These are phyloP conservation scores for Pseudolaguvia tuberculata DNA, from an alignment of 2,113 vertebrate genomes.

Conservation along the genomic window DNA sequence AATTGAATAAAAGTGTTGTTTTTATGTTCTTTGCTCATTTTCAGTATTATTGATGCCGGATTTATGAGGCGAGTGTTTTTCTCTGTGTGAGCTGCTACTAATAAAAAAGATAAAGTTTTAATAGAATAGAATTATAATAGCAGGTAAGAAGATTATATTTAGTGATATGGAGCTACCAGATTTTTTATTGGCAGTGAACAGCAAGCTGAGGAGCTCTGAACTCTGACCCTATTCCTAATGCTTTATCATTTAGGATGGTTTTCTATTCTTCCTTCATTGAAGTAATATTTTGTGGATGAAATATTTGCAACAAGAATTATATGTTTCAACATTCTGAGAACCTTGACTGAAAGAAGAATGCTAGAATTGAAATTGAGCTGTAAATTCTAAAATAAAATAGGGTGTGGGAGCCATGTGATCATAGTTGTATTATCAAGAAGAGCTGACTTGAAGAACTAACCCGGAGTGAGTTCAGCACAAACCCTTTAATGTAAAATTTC, in stretches of 20 bases:
- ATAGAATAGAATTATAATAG: too few species aligned
- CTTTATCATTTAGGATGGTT: neutral
- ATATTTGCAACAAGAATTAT: conserved; percentile 19
- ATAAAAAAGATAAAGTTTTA: too few species aligned
- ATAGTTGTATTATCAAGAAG: conserved; percentile 2
- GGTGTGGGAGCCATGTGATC: neutral
- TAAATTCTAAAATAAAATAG: conserved; percentile 3
- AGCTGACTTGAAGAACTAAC: neutral
- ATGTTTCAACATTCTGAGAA: neutral
- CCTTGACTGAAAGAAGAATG: neutral
- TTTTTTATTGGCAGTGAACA: too few species aligned
- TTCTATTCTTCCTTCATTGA: neutral
- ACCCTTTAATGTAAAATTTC: neutral
- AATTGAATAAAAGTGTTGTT: neutral
- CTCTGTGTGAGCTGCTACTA: neutral
- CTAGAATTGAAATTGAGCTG: neutral
- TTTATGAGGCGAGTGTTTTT: neutral
- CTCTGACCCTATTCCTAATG: neutral
- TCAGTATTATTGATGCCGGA: neutral
- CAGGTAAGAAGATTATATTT: too few species aligned
- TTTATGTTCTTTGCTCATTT: neutral
- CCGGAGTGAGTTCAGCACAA: neutral
- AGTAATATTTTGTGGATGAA: conserved; percentile 10
- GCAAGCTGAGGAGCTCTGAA: too few species aligned
- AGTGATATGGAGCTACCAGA: too few species aligned